These are phyloP conservation scores for Pogonocichla stellata DNA, from an alignment of 2,113 vertebrate species.

Conservation along the genomic window DNA sequence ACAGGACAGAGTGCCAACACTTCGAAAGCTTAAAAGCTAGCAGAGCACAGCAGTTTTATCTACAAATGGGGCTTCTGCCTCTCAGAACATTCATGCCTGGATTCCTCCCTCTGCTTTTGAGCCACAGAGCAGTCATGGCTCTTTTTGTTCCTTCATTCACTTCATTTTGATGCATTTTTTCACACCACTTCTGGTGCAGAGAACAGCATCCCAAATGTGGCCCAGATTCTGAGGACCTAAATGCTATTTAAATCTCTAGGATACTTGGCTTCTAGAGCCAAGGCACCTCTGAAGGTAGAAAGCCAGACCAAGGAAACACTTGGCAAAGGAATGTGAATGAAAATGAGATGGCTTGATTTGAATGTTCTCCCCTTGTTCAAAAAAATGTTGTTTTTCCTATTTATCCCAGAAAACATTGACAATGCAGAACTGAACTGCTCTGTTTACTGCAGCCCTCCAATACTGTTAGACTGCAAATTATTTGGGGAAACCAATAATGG, in stretches of 20 bases:
- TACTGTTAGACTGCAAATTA: not conserved
- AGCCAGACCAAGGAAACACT: not conserved
- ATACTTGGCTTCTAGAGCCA: not conserved
- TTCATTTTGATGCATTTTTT: not conserved
- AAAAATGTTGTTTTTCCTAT: not conserved
- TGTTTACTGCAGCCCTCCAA: not conserved
- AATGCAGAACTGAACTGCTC: not conserved
- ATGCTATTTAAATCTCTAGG: not conserved
- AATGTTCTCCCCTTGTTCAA: not conserved
- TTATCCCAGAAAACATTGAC: not conserved
- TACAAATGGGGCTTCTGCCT: not conserved
- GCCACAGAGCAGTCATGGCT: not conserved
- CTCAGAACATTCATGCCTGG: not conserved
- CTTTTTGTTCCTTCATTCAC: not conserved
- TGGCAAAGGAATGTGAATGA: not conserved
- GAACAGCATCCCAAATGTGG: not conserved
- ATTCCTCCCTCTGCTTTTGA: not conserved
- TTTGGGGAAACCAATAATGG: not conserved
- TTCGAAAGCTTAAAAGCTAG: not conserved
- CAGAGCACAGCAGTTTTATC: not conserved
- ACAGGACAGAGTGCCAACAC: not conserved
- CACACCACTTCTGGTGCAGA: not conserved
- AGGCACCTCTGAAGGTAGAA: not conserved
- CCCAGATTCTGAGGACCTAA: not conserved
- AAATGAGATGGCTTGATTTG: not conserved